These are phyloP conservation scores for Heliornis fulica DNA, from an alignment of 2,113 vertebrate genomes.

Conservation along the genomic window DNA sequence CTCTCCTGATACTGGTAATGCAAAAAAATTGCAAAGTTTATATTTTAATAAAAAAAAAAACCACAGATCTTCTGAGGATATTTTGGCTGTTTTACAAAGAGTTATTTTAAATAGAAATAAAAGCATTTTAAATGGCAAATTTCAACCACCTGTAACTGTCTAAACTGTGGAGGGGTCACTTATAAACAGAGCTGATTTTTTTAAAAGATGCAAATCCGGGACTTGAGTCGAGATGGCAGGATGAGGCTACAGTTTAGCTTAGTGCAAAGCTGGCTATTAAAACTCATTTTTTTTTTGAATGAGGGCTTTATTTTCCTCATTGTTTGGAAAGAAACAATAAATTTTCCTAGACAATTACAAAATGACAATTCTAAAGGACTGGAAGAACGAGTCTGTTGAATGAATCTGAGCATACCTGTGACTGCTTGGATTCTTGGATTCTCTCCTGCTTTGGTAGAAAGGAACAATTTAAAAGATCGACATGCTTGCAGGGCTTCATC, in stretches of 20 bases:
- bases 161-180: not conserved
- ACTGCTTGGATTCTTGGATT: not conserved
- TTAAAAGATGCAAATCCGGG: not conserved
- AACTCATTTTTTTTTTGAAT: not conserved
- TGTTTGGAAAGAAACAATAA: conserved; percentile 41
- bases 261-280: not conserved
- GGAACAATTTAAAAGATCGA: not conserved
- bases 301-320: not conserved
- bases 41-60: not conserved
- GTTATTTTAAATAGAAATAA: not conserved
- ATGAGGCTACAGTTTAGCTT: not conserved
- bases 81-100: not conserved
- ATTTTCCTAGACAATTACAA: conserved; percentile 17
- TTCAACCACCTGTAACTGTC: not conserved
- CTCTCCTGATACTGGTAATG: not conserved
- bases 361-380: conserved; percentile 2
- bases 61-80: not conserved
- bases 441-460: not conserved
- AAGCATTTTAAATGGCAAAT: not conserved
- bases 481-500: not conserved
- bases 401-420: not conserved
- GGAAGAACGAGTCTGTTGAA: not conserved
- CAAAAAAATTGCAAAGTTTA: not conserved
- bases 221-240: not conserved
- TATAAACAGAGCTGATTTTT: not conserved